Evolutionary conservation across 2,797 vertebrate species (phyloP).

Genomic region (Eidolon dupreanum): DNA sequence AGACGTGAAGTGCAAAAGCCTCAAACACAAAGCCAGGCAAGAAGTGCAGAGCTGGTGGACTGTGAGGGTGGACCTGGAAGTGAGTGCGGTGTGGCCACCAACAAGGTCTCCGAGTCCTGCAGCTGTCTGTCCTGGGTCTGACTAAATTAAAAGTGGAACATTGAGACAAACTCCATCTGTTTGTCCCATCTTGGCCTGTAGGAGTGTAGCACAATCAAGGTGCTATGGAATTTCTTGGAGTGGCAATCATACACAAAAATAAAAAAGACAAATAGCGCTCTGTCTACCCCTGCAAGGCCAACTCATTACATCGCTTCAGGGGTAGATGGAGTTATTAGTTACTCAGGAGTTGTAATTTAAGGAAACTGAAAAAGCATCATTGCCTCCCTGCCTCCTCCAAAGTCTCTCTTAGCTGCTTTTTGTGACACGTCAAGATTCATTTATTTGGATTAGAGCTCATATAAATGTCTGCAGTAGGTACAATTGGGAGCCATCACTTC

Average conservation of each 20-base stretch:
- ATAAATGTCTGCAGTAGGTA: neutral
- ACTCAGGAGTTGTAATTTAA: neutral
- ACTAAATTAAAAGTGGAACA: neutral
- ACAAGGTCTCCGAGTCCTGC: neutral
- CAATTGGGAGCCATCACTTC: neutral
- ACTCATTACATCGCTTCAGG: neutral
- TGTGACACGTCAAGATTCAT: neutral
- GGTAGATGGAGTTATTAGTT: neutral
- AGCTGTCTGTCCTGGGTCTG: neutral
- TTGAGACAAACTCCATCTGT: neutral
- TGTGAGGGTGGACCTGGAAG: neutral
- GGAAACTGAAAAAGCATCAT: neutral
- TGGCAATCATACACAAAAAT: neutral
- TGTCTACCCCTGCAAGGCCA: neutral
- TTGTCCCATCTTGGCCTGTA: neutral
- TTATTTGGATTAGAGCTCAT: neutral
- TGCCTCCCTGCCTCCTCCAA: too few species aligned
- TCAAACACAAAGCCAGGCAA: neutral
- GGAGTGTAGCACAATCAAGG: neutral
- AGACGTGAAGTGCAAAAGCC: neutral
- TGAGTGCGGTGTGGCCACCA: neutral
- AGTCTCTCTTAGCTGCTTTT: neutral
- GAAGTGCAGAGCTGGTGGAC: neutral
- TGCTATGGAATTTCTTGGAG: neutral
- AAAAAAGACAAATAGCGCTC: neutral